These are phyloP conservation scores for Varanus komodoensis DNA, from an alignment of 2,113 vertebrate species.

Conservation along the genomic window DNA sequence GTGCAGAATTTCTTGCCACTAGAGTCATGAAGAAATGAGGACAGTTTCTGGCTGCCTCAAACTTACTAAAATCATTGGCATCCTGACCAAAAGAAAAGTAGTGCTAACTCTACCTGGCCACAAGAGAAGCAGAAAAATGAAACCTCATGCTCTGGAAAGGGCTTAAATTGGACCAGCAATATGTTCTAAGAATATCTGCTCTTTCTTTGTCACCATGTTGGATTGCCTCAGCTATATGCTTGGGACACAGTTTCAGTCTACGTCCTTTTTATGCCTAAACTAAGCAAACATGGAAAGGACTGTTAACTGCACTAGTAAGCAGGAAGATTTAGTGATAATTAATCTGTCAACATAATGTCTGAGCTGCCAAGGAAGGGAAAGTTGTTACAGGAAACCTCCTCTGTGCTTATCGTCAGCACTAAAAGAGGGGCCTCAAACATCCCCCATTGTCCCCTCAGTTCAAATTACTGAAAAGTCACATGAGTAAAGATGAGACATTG, in stretches of 20 bases:
- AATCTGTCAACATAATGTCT: conserved; percentile 15
- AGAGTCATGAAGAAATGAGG: not conserved
- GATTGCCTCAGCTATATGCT: not conserved
- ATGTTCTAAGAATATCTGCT: not conserved
- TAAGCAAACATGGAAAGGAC: not conserved
- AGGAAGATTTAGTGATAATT: conserved; percentile 14
- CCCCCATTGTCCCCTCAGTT: not conserved
- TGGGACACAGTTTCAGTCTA: not conserved
- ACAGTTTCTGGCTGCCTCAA: not conserved
- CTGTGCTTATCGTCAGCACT: conserved; percentile 17
- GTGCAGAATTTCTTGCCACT: not conserved
- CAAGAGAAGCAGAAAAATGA: not conserved
- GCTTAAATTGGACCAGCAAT: not conserved
- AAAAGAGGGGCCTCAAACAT: not conserved
- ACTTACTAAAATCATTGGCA: not conserved
- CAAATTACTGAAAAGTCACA: not conserved
- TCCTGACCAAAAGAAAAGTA: not conserved
- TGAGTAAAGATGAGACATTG: not conserved
- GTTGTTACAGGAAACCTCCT: conserved; percentile 26
- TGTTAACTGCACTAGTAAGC: not conserved
- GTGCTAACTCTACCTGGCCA: not conserved
- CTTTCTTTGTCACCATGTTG: not conserved
- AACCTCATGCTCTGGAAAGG: not conserved
- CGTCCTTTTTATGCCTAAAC: not conserved
- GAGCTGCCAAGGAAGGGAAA: not conserved